Conservation (phyloP, 2,797 vertebrate species). For the Cirrhinus molitorella region DNA sequence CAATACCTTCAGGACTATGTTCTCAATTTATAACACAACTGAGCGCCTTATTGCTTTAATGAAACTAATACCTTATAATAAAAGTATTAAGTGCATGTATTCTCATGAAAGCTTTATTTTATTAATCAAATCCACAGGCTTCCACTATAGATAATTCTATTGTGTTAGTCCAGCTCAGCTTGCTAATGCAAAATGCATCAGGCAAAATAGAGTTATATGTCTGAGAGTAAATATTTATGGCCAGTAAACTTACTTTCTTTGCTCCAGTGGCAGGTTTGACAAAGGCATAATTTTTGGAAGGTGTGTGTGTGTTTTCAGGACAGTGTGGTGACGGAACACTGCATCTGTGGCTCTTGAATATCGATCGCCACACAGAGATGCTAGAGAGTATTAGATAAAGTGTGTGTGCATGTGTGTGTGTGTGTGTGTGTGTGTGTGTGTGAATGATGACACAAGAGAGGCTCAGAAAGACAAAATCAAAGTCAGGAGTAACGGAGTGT, state of each 20-base stretch:
- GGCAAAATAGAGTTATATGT: not conserved
- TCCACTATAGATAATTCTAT: not conserved
- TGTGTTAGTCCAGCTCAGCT: not conserved
- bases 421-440: slow-evolving; percentile 35
- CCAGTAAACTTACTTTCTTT: not conserved
- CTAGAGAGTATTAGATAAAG: slow-evolving; percentile 15
- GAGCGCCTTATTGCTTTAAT: not conserved
- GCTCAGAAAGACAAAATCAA: slow-evolving; percentile 49
- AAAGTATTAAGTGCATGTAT: not conserved
- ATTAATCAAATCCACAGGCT: not conserved
- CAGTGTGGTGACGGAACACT: slow-evolving; percentile 41
- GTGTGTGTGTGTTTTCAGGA: slow-evolving; percentile 20
- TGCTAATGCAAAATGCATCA: not conserved
- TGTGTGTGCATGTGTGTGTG: slow-evolving; percentile 29
- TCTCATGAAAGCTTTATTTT: slow-evolving; percentile 4
- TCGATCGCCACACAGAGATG: slow-evolving; percentile 48
- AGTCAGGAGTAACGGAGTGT: slow-evolving; percentile 49
- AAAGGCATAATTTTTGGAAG: not conserved
- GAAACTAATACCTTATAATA: not conserved
- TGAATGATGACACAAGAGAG: slow-evolving; percentile 32
- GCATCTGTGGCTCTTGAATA: slow-evolving; percentile 48
- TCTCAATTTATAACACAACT: not conserved
- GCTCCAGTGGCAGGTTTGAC: slow-evolving; percentile 16
- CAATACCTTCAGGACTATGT: not conserved
- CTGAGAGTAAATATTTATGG: slow-evolving; percentile 16